These are phyloP conservation scores for Urosaurus nigricauda DNA, from an alignment of 2,797 vertebrate species.

Conservation along the genomic window DNA sequence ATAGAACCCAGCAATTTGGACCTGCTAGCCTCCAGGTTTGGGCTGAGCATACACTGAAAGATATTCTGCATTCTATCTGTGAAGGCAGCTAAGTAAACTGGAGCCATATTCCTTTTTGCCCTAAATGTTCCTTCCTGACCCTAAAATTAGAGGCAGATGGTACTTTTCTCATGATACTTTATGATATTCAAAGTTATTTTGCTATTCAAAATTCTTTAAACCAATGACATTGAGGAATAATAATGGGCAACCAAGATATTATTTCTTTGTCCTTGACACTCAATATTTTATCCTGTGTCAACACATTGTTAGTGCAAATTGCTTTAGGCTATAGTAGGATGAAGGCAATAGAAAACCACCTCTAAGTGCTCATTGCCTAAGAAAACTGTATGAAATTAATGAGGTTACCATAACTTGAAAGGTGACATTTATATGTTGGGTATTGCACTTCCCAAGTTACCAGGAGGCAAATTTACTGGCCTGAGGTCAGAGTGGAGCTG, in stretches of 20 bases:
- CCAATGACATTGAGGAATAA: conserved; percentile 62
- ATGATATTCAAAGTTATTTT: background rate
- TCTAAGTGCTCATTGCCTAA: too few relatives aligned
- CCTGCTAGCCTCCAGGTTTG: background rate
- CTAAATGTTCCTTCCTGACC: background rate
- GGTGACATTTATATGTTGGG: too few relatives aligned
- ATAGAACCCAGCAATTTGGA: background rate
- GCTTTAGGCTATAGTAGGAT: too few relatives aligned
- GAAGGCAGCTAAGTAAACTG: background rate
- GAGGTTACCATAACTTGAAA: too few relatives aligned
- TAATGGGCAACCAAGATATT: conserved; percentile 47
- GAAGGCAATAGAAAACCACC: too few relatives aligned
- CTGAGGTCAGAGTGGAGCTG: too few relatives aligned
- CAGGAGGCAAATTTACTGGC: too few relatives aligned
- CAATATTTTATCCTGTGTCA: conserved; percentile 23
- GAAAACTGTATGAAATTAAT: too few relatives aligned
- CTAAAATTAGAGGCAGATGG: background rate
- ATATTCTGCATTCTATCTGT: background rate
- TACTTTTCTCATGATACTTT: background rate
- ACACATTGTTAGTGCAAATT: background rate
- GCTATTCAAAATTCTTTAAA: conserved; percentile 33
- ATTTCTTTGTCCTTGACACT: conserved; percentile 52
- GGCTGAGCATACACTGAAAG: background rate
- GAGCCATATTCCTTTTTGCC: background rate
- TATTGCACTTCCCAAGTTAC: too few relatives aligned